Percentiles rank a stretch among this genome's conserved stretches.
Conservation (phyloP, 2,797 vertebrate genomes). For the Neoniphon sammara region DNA sequence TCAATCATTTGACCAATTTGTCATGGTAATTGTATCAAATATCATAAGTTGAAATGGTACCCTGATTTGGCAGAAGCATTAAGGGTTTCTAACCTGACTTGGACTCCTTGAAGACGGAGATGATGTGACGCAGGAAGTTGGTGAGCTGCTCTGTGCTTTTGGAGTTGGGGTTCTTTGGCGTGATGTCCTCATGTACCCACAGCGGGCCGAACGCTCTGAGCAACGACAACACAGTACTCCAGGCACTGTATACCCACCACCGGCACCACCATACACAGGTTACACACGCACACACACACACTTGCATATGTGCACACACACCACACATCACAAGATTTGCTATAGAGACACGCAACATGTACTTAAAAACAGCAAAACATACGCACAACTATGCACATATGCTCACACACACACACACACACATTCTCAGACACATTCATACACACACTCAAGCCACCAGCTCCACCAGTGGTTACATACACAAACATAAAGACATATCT, state of each 20-base stretch:
- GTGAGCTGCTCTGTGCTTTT: slow-evolving; percentile 96
- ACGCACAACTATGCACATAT: not conserved
- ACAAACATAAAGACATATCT: not conserved
- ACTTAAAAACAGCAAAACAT: not conserved
- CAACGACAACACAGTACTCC: slow-evolving; percentile 85
- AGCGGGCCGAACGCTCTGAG: slow-evolving; percentile 95
- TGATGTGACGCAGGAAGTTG: slow-evolving; percentile 94
- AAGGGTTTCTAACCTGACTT: slow-evolving; percentile 88
- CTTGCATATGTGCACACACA: not conserved
- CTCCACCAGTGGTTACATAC: no score
- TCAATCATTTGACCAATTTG: no score
- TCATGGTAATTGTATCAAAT: no score
- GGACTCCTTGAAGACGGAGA: slow-evolving; percentile 97
- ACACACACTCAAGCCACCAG: not conserved
- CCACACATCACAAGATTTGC: not conserved
- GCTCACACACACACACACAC: not conserved
- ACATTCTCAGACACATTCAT: not conserved
- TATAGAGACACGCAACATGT: not conserved
- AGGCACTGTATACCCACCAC: slow-evolving; percentile 85
- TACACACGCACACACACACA: slow-evolving; percentile 45
- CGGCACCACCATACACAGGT: slow-evolving; percentile 80
- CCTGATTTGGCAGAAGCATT: no score
- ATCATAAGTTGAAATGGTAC: no score
- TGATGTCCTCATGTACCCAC: slow-evolving; percentile 99
- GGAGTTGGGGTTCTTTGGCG: slow-evolving; percentile 97